Percentiles rank a stretch among this genome's conserved stretches.
phyloP scores from a whole-genome alignment of 2,888 invertebrate species.

The Cephalotes varians region DNA sequence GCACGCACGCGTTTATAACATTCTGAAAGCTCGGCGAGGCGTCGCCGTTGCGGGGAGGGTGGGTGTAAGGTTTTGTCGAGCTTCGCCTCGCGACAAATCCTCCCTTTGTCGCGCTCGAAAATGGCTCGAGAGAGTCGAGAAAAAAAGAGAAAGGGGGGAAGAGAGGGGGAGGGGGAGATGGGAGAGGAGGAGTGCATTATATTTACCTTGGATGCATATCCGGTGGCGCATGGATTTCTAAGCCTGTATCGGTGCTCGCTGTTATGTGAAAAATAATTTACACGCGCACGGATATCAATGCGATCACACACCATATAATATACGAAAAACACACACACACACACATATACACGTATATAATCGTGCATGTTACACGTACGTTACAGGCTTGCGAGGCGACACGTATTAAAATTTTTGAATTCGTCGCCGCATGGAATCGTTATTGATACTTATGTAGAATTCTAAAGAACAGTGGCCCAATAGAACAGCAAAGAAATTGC shows the following conservation, averaged over 20 bases:
- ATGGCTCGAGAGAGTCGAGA: conserved; percentile 47
- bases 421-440: not conserved
- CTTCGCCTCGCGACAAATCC: conserved; percentile 79
- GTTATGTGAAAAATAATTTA: conserved; percentile 76
- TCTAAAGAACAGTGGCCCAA: conserved; percentile 63
- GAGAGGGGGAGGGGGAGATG: conserved; percentile 24
- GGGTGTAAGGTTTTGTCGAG: conserved; percentile 74
- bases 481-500: conserved; percentile 64
- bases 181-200: conserved; percentile 66
- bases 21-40: conserved; percentile 73
- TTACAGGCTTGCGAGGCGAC: not conserved
- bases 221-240: conserved; percentile 79
- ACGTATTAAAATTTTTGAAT: not conserved
- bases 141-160: not conserved
- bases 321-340: not conserved
- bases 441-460: not conserved
- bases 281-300: conserved; percentile 51
- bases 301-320: conserved; percentile 22
- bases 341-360: not conserved
- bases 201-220: conserved; percentile 77
- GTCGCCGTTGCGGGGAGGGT: conserved; percentile 29
- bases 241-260: conserved; percentile 72
- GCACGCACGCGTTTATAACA: conserved; percentile 67
- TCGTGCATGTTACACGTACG: not conserved
- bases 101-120: conserved; percentile 73